These are phyloP conservation scores for Agelastica alni DNA, from an alignment of 2,888 invertebrate species.

Conservation along the genomic window DNA sequence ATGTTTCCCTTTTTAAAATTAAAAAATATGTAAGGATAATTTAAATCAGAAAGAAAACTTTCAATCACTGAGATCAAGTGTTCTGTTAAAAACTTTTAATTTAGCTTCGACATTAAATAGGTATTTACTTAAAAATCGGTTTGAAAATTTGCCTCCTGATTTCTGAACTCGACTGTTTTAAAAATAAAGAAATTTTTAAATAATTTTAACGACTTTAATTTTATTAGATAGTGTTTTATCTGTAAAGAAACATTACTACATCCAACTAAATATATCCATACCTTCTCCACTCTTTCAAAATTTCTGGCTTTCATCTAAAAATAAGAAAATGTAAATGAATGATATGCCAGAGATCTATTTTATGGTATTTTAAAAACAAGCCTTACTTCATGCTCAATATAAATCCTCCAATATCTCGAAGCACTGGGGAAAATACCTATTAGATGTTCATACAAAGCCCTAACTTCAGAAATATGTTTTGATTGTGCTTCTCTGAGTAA, in stretches of 20 bases:
- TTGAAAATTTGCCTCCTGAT: conserved; percentile 56
- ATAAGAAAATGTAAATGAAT: conserved; percentile 37
- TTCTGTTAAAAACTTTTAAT: too few relatives aligned
- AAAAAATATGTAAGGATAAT: conserved; percentile 19
- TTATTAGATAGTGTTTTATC: conserved; percentile 41
- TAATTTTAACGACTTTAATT: conserved; percentile 28
- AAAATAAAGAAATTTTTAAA: conserved; percentile 34
- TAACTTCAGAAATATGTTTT: conserved; percentile 84
- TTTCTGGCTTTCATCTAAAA: conserved; percentile 95
- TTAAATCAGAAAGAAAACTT: conserved; percentile 47
- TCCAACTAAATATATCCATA: conserved; percentile 54
- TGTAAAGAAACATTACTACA: conserved; percentile 34
- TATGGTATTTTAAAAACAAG: too few relatives aligned
- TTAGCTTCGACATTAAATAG: too few relatives aligned
- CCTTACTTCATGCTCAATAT: conserved; percentile 97
- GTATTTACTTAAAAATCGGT: too few relatives aligned
- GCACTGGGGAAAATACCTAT: conserved; percentile 93
- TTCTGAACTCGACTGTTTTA: conserved; percentile 48
- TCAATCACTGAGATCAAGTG: conserved; percentile 15
- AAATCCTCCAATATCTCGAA: conserved; percentile 98
- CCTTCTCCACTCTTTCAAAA: conserved; percentile 99
- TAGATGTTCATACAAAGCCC: conserved; percentile 91
- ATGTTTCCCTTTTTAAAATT: too few relatives aligned
- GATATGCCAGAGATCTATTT: too few relatives aligned
- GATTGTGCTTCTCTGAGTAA: conserved; percentile 92